These are phyloP conservation scores for Mesorhabditis belari DNA, from an alignment of 2,888 invertebrate genomes.

Conservation along the genomic window DNA sequence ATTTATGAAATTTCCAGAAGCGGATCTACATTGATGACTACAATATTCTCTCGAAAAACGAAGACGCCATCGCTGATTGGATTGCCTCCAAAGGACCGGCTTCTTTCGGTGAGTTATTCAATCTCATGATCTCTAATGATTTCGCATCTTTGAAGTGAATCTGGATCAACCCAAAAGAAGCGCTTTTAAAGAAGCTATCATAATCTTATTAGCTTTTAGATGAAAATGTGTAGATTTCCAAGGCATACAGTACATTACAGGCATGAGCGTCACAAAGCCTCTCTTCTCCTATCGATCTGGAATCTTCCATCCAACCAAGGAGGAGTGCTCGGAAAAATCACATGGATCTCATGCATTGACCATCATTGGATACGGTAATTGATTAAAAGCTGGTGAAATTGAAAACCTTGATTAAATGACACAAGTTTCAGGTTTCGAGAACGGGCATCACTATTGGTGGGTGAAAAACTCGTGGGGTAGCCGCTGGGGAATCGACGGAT, in stretches of 20 bases:
- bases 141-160: too few species aligned
- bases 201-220: slow-evolving; percentile 1
- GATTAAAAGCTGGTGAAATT: slow-evolving; percentile 1
- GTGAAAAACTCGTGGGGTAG: slow-evolving; percentile 44
- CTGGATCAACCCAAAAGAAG: too few species aligned
- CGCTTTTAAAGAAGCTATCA: too few species aligned
- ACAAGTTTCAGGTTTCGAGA: slow-evolving; percentile 5
- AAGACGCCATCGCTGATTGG: slow-evolving; percentile 40
- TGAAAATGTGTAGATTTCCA: background rate
- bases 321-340: slow-evolving; percentile 27
- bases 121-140: too few species aligned
- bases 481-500: slow-evolving; percentile 32
- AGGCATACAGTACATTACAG: slow-evolving; percentile 22
- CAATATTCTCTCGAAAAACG: slow-evolving; percentile 17
- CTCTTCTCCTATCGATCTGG: slow-evolving; percentile 41
- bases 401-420: background rate
- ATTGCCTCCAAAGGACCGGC: slow-evolving; percentile 38
- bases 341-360: slow-evolving; percentile 41
- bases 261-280: slow-evolving; percentile 38
- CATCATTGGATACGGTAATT: slow-evolving; percentile 41
- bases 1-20: slow-evolving; percentile 8
- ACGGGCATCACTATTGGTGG: slow-evolving; percentile 31
- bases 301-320: slow-evolving; percentile 31
- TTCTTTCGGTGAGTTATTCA: slow-evolving; percentile 33
- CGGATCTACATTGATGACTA: slow-evolving; percentile 25